Base-by-base conservation (phyloP, 2,888 invertebrate genomes). In the Cryptus armator region DNA sequence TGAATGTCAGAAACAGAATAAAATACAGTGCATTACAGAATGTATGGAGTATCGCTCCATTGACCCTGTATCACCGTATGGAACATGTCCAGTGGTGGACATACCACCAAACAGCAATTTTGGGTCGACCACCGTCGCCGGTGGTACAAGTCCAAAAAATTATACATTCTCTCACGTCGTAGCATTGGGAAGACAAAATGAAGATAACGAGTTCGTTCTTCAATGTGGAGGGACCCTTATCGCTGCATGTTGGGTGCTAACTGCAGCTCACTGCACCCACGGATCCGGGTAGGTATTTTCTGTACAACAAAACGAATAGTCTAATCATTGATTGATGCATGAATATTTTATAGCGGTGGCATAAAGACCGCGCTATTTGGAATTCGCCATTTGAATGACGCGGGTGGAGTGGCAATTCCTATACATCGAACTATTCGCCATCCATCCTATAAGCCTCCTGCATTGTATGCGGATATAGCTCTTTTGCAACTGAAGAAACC, bases 381-480 rank as follows among this genome's bases (percentile, higher is more conserved):
- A 5, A 66, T 77, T 0, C 71, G 62, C 53, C 66, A 51, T 0
- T 32, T 88, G 46, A 84, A 67, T 59, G 76, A 86, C 19, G 9
- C 1, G 62, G 12, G 72, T 32, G n/a, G 62, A 74, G 0, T 84
- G 82, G 4, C 4, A 29, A 51, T 64, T 83, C 1, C 16, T 84
- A 2, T 48, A 5, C 51, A 81, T 87, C 9, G 59, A 74, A 76
- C 86, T 3, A 62, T 70, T 4, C 76, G 78, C 3, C 87, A 88
- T 78, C 87, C 87, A 0, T 44, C 74, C 7, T 88, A 87, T 77
- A 53, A 32, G 12, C 78, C 86, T 3, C 87, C 88, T 0, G 86
- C 89, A 0, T 94, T 95, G 9, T 96, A 97, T 92, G 94, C 96
- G 88, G 97, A 97, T 89, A 95, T 97, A 56, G 96, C 96, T 0